phyloP scores from a whole-genome alignment of 2,797 vertebrate genomes.

The Chiloscyllium punctatum region DNA sequence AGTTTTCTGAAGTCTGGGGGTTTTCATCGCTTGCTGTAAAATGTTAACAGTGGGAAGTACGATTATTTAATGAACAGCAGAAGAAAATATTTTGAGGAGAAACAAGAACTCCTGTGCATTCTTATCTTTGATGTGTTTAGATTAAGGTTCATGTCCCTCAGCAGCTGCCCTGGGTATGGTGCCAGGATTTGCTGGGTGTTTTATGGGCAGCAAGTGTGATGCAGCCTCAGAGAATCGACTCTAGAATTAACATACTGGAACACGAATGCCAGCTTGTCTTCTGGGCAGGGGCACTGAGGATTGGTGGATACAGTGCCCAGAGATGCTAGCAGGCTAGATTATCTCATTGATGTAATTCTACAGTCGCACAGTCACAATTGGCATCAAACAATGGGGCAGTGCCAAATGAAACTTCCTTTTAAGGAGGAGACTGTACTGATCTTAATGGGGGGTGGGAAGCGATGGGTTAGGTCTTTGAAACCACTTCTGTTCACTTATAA shows the following conservation, averaged over 20 bases:
- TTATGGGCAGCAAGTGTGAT: background rate
- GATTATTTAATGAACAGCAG: background rate
- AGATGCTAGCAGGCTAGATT: conserved; percentile 10
- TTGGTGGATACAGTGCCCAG: background rate
- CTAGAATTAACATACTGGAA: background rate
- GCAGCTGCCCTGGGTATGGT: background rate
- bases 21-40: background rate
- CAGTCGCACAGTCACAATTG: background rate
- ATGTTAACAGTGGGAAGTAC: background rate
- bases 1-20: background rate
- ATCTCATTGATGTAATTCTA: background rate
- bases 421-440: background rate
- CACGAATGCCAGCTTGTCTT: background rate
- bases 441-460: background rate
- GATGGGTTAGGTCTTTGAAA: background rate
- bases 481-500: background rate
- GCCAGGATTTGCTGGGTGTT: background rate
- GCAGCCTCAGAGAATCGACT: background rate
- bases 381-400: background rate
- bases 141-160: background rate
- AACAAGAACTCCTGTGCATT: background rate
- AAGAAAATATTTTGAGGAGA: background rate
- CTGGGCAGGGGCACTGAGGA: background rate
- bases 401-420: conserved; percentile 17
- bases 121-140: conserved; percentile 17